Base-by-base conservation (phyloP, 2,888 invertebrate genomes). In the Cantharis lateralis region DNA sequence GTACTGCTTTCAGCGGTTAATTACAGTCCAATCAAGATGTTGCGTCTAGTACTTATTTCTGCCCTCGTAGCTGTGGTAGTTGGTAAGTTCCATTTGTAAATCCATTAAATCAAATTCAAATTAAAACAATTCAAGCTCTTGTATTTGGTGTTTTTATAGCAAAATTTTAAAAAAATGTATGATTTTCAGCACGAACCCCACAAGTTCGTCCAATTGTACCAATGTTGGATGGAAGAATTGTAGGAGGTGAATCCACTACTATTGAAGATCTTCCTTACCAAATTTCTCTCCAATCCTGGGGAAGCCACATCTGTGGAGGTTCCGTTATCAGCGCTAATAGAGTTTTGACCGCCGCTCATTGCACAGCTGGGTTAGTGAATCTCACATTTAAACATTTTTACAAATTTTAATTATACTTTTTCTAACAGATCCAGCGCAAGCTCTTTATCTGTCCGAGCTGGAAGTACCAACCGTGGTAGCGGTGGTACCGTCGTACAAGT, bases 261-360 rank as follows among this genome's bases (percentile, higher is more conserved):
- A 85, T 85, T 28, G 74, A 78, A 62, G 81, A 83, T 32, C 81
- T 78, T 70, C 85, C 85, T 3, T 81, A 84, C 74, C 84, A 84
- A 80, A 68, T 82, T 4, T 84, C 85, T 0, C 75, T 86, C 5
- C 80, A 79, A 69, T 79, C 71, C 9, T 70, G 71, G 16, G 81
- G 80, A 11, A 71, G 75, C 26, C 84, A 84, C 64, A 80, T 79
- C 62, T 86, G 84, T 28, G 84, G 85, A 18, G 85, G 81, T 1
- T 82, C 83, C 26, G 80, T 85, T 71, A 80, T 85, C 70, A 74
- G 74, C 24, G 13, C 68, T 1, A 80, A 70, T 13, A 81, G 74
- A 48, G 80, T 80, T 16, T 62, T 85, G 15, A 87, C 85, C 15
- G 84, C 82, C 70, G 85, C 83, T 24, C 85, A 85, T 69, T 85